Base-by-base conservation (phyloP, 2,113 vertebrate genomes). In the Pogona vitticeps region DNA sequence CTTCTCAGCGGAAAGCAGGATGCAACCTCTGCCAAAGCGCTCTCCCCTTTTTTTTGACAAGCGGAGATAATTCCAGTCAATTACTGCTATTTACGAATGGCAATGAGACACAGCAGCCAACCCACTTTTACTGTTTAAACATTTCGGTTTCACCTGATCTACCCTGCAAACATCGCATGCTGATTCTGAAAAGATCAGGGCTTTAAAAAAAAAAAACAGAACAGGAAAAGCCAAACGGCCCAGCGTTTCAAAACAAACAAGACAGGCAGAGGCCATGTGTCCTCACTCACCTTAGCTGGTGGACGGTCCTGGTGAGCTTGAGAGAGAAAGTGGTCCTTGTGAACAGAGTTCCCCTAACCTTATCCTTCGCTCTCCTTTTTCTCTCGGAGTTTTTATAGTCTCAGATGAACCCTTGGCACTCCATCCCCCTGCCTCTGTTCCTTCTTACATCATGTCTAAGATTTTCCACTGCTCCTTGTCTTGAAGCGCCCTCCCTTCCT, bases 401-500 rank as follows among this genome's bases (percentile, higher is more conserved):
- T 87, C 83, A 88, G 91, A 68, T 91, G 88, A 83, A 93, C 68
- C 61, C 87, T 75, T 92, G 18, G 23, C 91, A 95, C 84, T 95
- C 95, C 91, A 91, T 91, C 96, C 96, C 95, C 46, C 96, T 96
- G 97, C 93, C 93, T 96, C 87, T 91, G 91, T 94, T 96, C 94
- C 96, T 94, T 96, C 95, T 97, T 97, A 97, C 97, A 97, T 97
- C 96, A 97, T 91, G 96, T 96, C 96, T 96, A 94, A 95, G 96
- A 96, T 96, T 97, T 97, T 96, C 97, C 96, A 96, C 93, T 94
- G 95, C 96, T 95, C 92, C 92, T 94, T 95, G 94, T 93, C 94
- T 94, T 94, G 94, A 95, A 93, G 91, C 88, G 86, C 91, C 80
- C 90, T 92, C 92, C 87, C 84, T 90, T 93, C 83, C 89, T 89